These are phyloP conservation scores for Perccottus glenii DNA, from an alignment of 2,113 vertebrate species.

Conservation along the genomic window DNA sequence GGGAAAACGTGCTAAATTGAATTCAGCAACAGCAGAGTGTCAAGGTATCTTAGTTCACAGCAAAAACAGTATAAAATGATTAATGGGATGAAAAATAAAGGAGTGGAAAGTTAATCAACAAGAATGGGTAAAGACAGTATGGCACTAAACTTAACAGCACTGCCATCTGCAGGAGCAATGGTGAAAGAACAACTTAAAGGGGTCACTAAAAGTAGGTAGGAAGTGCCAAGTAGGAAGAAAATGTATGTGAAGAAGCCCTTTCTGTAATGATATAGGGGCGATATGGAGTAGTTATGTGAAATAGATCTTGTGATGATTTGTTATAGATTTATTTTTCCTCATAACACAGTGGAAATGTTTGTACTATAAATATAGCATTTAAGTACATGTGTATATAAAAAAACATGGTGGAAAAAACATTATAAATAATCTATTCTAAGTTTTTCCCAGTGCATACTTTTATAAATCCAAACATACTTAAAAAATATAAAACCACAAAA, in stretches of 20 bases:
- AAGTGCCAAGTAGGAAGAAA: no score
- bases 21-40: background rate
- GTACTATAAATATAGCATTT: no score
- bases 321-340: no score
- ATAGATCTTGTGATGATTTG: no score
- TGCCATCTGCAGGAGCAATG: constrained; percentile 58
- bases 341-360: no score
- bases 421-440: constrained; percentile 68
- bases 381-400: constrained; percentile 4
- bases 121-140: constrained; percentile 5
- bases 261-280: no score
- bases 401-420: constrained; percentile 21
- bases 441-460: constrained; percentile 28
- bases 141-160: constrained; percentile 6
- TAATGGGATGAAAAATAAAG: constrained; percentile 23
- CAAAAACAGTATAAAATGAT: background rate
- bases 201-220: background rate
- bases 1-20: background rate
- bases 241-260: no score
- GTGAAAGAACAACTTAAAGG: constrained; percentile 3
- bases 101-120: background rate
- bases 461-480: constrained; percentile 43
- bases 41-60: background rate
- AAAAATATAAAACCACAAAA: constrained; percentile 15
- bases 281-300: no score